Conservation (phyloP, 53 echinoderm and acorn worm species). For the Crossaster papposus region DNA sequence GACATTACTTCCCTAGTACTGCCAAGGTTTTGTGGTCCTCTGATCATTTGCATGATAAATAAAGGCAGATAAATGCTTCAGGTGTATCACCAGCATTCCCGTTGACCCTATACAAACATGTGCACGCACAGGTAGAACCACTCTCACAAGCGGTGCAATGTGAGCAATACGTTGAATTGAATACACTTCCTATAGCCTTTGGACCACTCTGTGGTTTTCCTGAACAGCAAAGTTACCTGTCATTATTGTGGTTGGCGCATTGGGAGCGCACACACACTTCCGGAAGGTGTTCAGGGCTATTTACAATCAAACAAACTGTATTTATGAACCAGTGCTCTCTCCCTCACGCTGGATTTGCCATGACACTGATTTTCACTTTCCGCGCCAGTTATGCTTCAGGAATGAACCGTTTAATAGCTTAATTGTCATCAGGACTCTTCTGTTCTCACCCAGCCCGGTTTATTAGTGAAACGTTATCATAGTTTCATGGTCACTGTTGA, state of each 20-base stretch:
- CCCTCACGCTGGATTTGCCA: not conserved
- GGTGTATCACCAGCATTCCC: conserved; percentile 2
- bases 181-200: not conserved
- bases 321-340: not conserved
- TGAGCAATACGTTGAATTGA: not conserved
- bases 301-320: conserved; percentile 8
- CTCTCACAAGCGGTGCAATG: not conserved
- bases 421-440: not conserved
- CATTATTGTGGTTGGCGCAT: not conserved
- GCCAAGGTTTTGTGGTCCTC: conserved; percentile 44
- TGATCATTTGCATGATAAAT: conserved; percentile 59
- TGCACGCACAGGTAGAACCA: not conserved
- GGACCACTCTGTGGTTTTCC: conserved; percentile 11
- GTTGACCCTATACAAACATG: conserved; percentile 21
- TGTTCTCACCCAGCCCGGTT: too few relatives aligned
- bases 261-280: not conserved
- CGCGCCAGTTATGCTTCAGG: not conserved
- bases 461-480: not conserved
- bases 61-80: conserved; percentile 53
- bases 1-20: conserved; percentile 40
- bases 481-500: not conserved
- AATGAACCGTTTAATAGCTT: not conserved
- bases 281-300: conserved; percentile 21
- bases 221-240: not conserved
- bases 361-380: not conserved